A percentile compares a stretch with the other conserved stretches of the same genome.
phyloP scores from a whole-genome alignment of 2,888 invertebrate species.

The Pseudolycoriella hygida region DNA sequence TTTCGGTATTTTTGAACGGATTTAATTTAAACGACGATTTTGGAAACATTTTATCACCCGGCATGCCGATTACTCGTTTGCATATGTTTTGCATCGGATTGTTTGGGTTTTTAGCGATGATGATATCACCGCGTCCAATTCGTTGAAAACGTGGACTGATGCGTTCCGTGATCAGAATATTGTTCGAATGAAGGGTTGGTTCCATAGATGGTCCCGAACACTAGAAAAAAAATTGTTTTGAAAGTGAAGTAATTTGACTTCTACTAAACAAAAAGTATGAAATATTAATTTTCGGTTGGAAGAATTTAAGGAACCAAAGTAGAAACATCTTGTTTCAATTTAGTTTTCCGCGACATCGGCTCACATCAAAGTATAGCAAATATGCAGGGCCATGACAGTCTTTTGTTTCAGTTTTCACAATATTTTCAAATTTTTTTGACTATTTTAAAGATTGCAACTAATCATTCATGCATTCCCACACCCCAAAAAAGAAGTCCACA shows the following conservation, averaged over 20 bases:
- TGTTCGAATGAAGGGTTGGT: slow-evolving; percentile 67
- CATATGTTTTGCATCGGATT: slow-evolving; percentile 70
- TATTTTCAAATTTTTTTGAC: too few species aligned
- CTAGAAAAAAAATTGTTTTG: slow-evolving; percentile 31
- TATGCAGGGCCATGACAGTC: too few species aligned
- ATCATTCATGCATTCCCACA: too few species aligned
- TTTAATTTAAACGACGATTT: slow-evolving; percentile 6
- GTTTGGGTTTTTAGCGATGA: slow-evolving; percentile 64
- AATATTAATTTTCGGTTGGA: too few species aligned
- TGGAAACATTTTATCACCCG: slow-evolving; percentile 42
- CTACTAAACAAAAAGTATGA: background rate
- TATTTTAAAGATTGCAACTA: too few species aligned
- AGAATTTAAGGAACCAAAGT: too few species aligned
- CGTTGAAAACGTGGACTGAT: slow-evolving; percentile 45
- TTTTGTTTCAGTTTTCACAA: too few species aligned
- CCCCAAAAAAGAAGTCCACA: too few species aligned
- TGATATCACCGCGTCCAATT: slow-evolving; percentile 60
- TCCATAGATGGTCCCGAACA: slow-evolving; percentile 90
- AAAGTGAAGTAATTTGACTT: slow-evolving; percentile 3
- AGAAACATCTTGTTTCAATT: too few species aligned
- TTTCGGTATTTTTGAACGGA: slow-evolving; percentile 6
- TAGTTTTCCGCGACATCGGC: too few species aligned
- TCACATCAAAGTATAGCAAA: too few species aligned
- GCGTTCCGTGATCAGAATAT: slow-evolving; percentile 69
- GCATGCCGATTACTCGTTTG: slow-evolving; percentile 61